phyloP scores from a whole-genome alignment of 1,140 invertebrate genomes.

The Apocrypta bakeri region DNA sequence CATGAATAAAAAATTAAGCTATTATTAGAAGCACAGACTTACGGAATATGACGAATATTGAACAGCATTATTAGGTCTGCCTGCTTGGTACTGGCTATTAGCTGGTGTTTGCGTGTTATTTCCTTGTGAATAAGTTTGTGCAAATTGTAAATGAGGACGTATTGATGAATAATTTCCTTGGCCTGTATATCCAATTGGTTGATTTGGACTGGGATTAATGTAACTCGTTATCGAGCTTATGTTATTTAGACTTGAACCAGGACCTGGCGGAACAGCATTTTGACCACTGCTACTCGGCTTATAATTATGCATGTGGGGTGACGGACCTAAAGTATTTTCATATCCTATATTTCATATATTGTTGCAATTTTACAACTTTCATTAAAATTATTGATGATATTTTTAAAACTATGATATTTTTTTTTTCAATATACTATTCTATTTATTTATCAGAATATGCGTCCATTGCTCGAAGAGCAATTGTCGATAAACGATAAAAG shows the following conservation, averaged over 20 bases:
- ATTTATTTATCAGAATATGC: neutral
- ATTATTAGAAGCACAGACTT: conserved; percentile 43
- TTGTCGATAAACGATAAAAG: too few relatives aligned
- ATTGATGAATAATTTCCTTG: conserved; percentile 71
- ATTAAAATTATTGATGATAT: neutral
- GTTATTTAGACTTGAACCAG: conserved; percentile 66
- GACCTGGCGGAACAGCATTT: conserved; percentile 68
- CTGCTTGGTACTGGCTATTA: conserved; percentile 72
- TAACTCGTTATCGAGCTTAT: conserved; percentile 70
- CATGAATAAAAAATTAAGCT: neutral
- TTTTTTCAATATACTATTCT: neutral
- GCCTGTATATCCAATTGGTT: conserved; percentile 67
- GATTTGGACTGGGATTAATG: conserved; percentile 71
- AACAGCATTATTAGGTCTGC: conserved; percentile 71
- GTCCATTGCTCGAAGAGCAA: too few relatives aligned
- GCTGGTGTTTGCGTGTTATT: conserved; percentile 70
- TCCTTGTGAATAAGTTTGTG: conserved; percentile 70
- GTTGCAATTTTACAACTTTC: neutral
- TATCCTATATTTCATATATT: conserved; percentile 68
- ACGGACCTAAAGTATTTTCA: conserved; percentile 79
- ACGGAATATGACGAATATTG: conserved; percentile 73
- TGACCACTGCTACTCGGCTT: conserved; percentile 74
- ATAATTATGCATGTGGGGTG: conserved; percentile 77
- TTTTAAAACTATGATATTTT: neutral
- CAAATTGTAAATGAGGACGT: conserved; percentile 71